Base-by-base conservation (phyloP, 1,140 invertebrate species). In the Danaus plexippus region DNA sequence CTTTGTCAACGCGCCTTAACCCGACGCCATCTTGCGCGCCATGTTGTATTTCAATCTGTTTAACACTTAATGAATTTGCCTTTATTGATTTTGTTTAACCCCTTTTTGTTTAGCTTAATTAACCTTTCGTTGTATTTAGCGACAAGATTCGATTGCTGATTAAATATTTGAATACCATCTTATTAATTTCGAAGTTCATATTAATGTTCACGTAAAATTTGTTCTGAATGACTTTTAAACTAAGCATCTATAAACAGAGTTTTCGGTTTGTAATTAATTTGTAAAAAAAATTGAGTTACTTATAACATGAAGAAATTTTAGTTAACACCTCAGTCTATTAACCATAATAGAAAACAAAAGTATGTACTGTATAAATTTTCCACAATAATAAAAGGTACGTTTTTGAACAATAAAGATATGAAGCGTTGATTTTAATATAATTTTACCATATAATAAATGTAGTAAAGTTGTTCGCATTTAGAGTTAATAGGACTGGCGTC, bases 81-180 rank as follows among this genome's bases (percentile, higher is more conserved):
- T 77, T 75, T 86, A 86, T 86, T 82, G 83, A 86, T 86, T 86
- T 85, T 85, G 80, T 77, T 86, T 80, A 83, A 86, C 83, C 83
- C 82, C 81, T 85, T 85, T 86, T 86, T 86, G 83, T 86, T 86
- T 85, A 78, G 76, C 80, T 86, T 85, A 86, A 86, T 85, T 85
- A 86, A 86, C 81, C 81, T 86, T 85, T 83, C 62, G 67, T 60
- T 78, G 73, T 79, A 70, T 56, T 32, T 57, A 13, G 40, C 61
- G 50, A 40, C 55, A 47, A 12, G 52, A 40, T 57, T 54, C 43
- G 57, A 53, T 60, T 53, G 47, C 50, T 55, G 43, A 53, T 62
- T 57, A 42, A 32, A 32, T 32, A 32, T 32, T 32, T 32, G 22
- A 7, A 32, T 32, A 32, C 22, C 22, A 32, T 32, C 22, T 32